phyloP scores from a whole-genome alignment of 2,113 vertebrate genomes.

The Brevimyrus niger region DNA sequence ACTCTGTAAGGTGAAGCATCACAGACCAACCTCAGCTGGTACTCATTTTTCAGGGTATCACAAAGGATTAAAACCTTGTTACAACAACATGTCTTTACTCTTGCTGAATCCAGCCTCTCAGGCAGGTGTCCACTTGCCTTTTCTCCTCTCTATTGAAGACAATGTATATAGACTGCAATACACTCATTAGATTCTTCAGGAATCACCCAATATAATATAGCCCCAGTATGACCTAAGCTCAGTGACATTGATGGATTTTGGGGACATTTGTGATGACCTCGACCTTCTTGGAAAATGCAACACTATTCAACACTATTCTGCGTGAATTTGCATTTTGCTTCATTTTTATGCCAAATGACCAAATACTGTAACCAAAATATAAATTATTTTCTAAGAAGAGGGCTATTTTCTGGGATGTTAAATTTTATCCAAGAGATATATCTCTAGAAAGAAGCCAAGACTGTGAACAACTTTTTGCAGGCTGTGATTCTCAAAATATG shows the following conservation, averaged over 20 bases:
- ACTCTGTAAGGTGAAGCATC: constrained; percentile 12
- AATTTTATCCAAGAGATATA: background rate
- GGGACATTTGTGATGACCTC: background rate
- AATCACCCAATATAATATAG: constrained; percentile 17
- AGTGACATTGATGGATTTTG: background rate
- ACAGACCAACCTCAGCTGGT: background rate
- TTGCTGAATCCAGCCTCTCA: background rate
- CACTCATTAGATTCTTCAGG: background rate
- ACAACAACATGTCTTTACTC: background rate
- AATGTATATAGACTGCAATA: constrained; percentile 7
- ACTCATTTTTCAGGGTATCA: background rate
- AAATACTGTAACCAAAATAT: background rate
- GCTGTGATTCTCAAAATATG: background rate
- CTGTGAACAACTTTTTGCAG: background rate
- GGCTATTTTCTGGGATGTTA: background rate
- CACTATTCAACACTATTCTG: constrained; percentile 4
- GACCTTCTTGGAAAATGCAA: constrained; percentile 5
- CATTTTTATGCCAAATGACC: background rate
- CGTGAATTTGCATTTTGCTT: constrained; percentile 14
- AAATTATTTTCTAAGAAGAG: background rate
- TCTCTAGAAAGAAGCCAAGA: background rate
- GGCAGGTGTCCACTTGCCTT: constrained; percentile 8
- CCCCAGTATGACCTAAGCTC: constrained; percentile 10
- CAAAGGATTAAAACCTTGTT: background rate
- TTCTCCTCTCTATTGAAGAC: background rate